Conservation (phyloP, 2,888 invertebrate genomes). For the Erebia epiphron region DNA sequence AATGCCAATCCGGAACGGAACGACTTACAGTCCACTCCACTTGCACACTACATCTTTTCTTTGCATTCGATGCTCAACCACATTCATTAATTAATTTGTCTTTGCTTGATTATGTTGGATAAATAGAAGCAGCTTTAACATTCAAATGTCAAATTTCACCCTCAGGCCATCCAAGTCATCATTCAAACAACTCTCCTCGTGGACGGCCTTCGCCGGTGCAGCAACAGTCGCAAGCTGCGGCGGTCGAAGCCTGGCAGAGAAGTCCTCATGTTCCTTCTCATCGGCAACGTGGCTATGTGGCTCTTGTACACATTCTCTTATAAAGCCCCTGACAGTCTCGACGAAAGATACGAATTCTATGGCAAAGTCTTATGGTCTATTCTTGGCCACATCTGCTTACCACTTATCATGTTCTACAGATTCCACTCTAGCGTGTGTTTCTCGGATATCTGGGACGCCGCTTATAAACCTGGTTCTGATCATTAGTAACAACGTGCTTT, state of each 20-base stretch:
- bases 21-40: too few relatives aligned
- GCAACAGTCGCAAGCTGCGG: constrained; percentile 84
- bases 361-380: constrained; percentile 88
- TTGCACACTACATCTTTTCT: too few relatives aligned
- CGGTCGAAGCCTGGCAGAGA: constrained; percentile 89
- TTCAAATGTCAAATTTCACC: constrained; percentile 24
- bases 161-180: constrained; percentile 86
- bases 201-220: constrained; percentile 89
- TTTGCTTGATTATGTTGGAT: neutral
- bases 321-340: constrained; percentile 76
- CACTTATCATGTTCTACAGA: constrained; percentile 89
- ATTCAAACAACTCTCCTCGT: constrained; percentile 89
- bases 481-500: constrained; percentile 50
- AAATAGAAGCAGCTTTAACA: neutral
- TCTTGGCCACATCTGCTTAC: constrained; percentile 87
- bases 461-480: constrained; percentile 84
- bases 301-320: constrained; percentile 87
- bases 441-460: constrained; percentile 90
- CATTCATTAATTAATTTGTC: too few relatives aligned
- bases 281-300: constrained; percentile 91
- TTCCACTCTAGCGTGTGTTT: constrained; percentile 91
- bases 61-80: too few relatives aligned
- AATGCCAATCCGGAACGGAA: too few relatives aligned
- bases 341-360: constrained; percentile 85
- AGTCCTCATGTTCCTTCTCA: constrained; percentile 88